Evolutionary conservation across 2,888 invertebrate genomes (phyloP).

Genomic region (Pseudanteris insignis): DNA sequence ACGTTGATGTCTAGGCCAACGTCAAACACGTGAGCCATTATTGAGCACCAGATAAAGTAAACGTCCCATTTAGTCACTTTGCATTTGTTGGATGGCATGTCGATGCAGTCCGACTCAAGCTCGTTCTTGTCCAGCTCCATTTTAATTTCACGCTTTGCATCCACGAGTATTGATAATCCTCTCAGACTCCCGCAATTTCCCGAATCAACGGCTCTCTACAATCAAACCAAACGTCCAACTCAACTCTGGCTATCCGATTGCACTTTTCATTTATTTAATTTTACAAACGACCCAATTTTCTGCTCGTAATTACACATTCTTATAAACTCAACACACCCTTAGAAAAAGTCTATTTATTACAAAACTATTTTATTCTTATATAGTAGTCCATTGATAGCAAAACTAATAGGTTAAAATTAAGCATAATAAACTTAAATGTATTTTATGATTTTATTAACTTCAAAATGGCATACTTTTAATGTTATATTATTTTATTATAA

Average conservation of each 20-base stretch:
- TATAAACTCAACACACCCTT: too few relatives aligned
- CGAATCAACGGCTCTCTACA: constrained; percentile 14
- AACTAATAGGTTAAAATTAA: too few relatives aligned
- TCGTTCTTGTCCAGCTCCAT: constrained; percentile 32
- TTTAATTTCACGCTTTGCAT: constrained; percentile 39
- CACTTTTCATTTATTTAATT: constrained; percentile 11
- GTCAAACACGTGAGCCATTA: constrained; percentile 76
- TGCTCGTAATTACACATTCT: not conserved
- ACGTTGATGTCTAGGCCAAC: constrained; percentile 77
- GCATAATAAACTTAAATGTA: too few relatives aligned
- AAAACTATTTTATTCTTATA: too few relatives aligned
- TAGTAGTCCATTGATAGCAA: too few relatives aligned
- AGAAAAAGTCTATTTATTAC: too few relatives aligned
- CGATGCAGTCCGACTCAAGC: constrained; percentile 51
- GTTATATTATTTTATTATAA: too few relatives aligned
- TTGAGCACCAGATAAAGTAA: constrained; percentile 73
- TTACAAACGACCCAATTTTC: constrained; percentile 2
- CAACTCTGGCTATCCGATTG: constrained; percentile 7
- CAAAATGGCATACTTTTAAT: too few relatives aligned
- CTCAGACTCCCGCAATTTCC: constrained; percentile 33
- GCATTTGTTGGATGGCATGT: constrained; percentile 54
- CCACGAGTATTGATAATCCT: constrained; percentile 36
- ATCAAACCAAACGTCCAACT: constrained; percentile 18
- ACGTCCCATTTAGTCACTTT: constrained; percentile 70
- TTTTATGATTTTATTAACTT: too few relatives aligned